Conservation (phyloP, 2,888 invertebrate genomes). For the Tetrapedia diversipes region DNA sequence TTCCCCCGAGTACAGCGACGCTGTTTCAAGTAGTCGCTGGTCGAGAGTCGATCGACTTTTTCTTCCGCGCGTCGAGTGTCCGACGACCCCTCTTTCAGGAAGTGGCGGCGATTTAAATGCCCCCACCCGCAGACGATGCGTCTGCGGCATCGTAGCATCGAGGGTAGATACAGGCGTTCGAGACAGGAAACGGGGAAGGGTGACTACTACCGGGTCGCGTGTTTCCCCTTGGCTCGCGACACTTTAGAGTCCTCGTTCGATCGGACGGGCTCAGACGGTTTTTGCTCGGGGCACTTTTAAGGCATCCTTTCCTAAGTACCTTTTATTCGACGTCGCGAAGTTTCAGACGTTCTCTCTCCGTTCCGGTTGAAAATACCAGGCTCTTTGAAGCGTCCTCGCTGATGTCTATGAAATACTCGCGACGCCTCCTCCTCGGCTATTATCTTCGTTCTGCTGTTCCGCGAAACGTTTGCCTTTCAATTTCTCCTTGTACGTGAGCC, state of each 20-base stretch:
- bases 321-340: conserved; percentile 36
- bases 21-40: conserved; percentile 3
- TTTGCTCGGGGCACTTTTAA: conserved; percentile 27
- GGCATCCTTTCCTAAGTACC: conserved; percentile 29
- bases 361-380: neutral
- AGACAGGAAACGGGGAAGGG: conserved; percentile 1
- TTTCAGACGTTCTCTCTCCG: conserved; percentile 8
- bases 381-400: neutral
- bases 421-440: neutral
- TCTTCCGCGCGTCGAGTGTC: neutral
- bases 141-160: no score
- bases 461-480: neutral
- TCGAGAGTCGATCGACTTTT: conserved; percentile 17
- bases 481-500: neutral
- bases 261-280: conserved; percentile 20
- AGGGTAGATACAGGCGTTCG: no score
- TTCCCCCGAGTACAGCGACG: neutral
- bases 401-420: conserved; percentile 11
- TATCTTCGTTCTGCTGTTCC: neutral
- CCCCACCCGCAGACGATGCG: no score
- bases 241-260: conserved; percentile 25
- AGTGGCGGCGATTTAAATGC: conserved; percentile 27
- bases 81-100: conserved; percentile 1
- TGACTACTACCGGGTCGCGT: no score
- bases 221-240: conserved; percentile 1